Evolutionary conservation across 92 coral and sea anemone species (phyloP), one percentile per base, ranked within the genome.

Genomic region (Palythoa grandiflora): DNA sequence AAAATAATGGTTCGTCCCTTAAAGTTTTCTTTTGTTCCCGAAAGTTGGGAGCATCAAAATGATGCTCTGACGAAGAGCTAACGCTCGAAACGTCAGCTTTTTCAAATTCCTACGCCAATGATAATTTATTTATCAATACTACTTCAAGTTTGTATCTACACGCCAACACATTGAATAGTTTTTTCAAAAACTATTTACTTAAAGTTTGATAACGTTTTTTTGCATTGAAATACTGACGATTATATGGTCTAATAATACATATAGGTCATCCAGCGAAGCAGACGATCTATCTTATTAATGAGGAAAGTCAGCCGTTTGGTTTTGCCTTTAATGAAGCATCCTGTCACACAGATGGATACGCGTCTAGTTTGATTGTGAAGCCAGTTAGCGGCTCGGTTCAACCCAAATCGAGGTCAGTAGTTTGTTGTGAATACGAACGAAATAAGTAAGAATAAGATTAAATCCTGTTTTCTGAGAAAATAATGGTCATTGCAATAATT

Each of bases 221-320:
- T 28, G 28, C 28, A 60, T 2, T 16, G 15, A 60, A 14, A 15
- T 60, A 60, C 68, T 14, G 35, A 60, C 19, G 7, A 14, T 60
- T 44, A 3, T 4, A 44, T 44, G 50, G 50, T 44, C 0, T 44
- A 44, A 8, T 12, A 38, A 7, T 38, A 40, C 77, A 73, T 52
- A 97, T 52, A 97, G 99, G 99, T 86, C 95, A 94, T 77, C 97
- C 98, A 17, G 94, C 94, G 0, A 96, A 95, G 17, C 96, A 92
- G 83, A 88, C 74, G 16, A 96, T 97, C 12, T 92, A 92, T 63
- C 84, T 97, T 57, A 85, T 96, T 44, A 97, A 97, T 21, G 99
- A 97, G 74, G 99, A 97, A 89, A 89, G 94, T 80, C 84, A 87
- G 61, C 92, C 98, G 17, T 97, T 97, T 75, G 87, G 86, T 50